Conservation (phyloP, 1,140 invertebrate genomes). For the Listronotus bonariensis region DNA sequence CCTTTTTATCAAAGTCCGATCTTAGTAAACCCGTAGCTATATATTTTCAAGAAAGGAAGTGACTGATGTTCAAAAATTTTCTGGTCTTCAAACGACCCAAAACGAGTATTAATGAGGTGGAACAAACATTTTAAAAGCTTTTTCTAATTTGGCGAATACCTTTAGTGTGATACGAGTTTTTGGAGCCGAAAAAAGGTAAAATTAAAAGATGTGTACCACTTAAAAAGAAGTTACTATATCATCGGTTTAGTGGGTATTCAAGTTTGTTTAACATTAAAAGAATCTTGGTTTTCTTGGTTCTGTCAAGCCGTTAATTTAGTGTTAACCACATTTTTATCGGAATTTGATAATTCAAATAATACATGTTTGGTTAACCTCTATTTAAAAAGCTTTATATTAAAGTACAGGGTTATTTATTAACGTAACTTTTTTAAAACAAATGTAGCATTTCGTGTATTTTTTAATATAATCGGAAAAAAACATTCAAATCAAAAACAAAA, state of each 20-base stretch:
- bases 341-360: too few species aligned
- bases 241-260: neutral
- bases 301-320: too few species aligned
- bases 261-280: neutral
- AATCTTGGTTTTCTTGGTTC: too few species aligned
- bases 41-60: constrained; percentile 9
- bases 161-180: constrained; percentile 1
- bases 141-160: constrained; percentile 25
- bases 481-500: too few species aligned
- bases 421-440: too few species aligned
- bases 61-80: constrained; percentile 1
- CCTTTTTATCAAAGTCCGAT: constrained; percentile 8
- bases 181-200: neutral
- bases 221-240: neutral
- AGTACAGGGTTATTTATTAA: too few species aligned
- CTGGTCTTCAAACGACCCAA: neutral
- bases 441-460: too few species aligned
- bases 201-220: constrained; percentile 14
- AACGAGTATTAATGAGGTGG: constrained; percentile 11
- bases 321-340: too few species aligned
- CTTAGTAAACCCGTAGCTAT: neutral
- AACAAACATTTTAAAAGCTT: constrained; percentile 32
- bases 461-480: too few species aligned
- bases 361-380: too few species aligned
- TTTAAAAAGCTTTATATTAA: too few species aligned